Evolutionary conservation across 2,888 invertebrate genomes (phyloP).

Genomic region (Seira ritae): DNA sequence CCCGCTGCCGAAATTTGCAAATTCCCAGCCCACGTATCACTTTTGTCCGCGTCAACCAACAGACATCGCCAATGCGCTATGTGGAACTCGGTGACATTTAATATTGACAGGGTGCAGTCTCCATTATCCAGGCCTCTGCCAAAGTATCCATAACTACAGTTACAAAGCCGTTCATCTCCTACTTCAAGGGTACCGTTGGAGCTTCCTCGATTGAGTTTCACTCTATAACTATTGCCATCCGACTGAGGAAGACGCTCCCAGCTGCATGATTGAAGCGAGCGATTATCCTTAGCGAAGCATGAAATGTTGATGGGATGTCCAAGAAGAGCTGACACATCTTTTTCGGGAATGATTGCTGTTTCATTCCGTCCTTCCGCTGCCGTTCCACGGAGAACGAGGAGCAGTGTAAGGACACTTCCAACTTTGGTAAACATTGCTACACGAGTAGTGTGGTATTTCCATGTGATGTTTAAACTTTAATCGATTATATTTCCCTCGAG

Average conservation of each 20-base stretch:
- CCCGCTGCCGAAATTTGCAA: conserved; percentile 9
- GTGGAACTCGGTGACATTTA: conserved; percentile 31
- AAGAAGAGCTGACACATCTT: not conserved
- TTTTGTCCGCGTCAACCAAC: not conserved
- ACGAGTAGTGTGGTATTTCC: no score
- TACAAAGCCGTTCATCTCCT: not conserved
- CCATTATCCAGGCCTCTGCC: conserved; percentile 42
- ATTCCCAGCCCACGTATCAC: conserved; percentile 36
- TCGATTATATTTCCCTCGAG: no score
- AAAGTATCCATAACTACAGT: conserved; percentile 27
- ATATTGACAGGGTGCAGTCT: conserved; percentile 46
- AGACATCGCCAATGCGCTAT: conserved; percentile 28
- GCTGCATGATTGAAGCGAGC: conserved; percentile 14
- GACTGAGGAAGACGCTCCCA: conserved; percentile 27
- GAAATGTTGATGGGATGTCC: conserved; percentile 30
- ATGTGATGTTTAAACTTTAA: no score
- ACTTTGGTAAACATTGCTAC: not conserved
- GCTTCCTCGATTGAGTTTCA: conserved; percentile 8
- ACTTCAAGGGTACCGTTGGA: not conserved
- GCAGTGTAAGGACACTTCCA: not conserved
- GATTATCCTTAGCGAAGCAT: not conserved
- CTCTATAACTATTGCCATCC: conserved; percentile 15
- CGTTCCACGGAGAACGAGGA: not conserved
- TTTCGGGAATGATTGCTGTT: not conserved
- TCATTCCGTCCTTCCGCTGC: not conserved